Evolutionary conservation across 1,140 invertebrate species (phyloP), one percentile per base, ranked within the genome.

Genomic region (Drosophila saltans): DNA sequence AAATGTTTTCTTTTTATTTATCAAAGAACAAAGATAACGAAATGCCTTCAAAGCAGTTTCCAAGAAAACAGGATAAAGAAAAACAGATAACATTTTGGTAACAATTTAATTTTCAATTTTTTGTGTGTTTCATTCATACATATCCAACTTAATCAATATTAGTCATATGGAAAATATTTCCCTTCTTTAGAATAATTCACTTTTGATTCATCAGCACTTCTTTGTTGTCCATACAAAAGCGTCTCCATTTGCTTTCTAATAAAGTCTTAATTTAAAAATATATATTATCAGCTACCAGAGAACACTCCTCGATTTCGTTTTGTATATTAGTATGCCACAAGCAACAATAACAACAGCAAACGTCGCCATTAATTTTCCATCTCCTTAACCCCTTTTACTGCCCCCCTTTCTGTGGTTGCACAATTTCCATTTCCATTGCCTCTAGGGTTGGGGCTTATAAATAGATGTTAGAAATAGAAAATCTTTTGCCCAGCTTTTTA

Each of bases 381-480:
- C 48, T 56, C 57, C 8, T 24, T 41, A 16, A 30, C 30, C 52
- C 58, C 21, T 39, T 58, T 52, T 52, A 16, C 16, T 16, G 16
- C 36, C 24, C 69, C 30, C 16, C 55, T 36, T 61, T 26, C 11
- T n/a, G 62, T n/a, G 62, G 64, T 80, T 70, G 81, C 79, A 77
- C 52, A 65, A 78, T 78, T 76, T 68, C 69, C 75, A 68, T 81
- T 67, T 66, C 67, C 70, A 71, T 83, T 56, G 72, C 61, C 65
- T 66, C 69, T 77, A 66, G 80, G 82, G 76, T 83, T 77, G 83
- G 83, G 69, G 80, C 76, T 80, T 69, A 77, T 41, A 82, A 66
- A 72, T 81, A 88, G 69, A 70, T 67, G 52, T 5, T 36, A 36
- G 33, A 36, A 36, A 36, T 72, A 41, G 66, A 80, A 80, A 81